Evolutionary conservation across 2,113 vertebrate species (phyloP).

Genomic region (Seriola dumerili): DNA sequence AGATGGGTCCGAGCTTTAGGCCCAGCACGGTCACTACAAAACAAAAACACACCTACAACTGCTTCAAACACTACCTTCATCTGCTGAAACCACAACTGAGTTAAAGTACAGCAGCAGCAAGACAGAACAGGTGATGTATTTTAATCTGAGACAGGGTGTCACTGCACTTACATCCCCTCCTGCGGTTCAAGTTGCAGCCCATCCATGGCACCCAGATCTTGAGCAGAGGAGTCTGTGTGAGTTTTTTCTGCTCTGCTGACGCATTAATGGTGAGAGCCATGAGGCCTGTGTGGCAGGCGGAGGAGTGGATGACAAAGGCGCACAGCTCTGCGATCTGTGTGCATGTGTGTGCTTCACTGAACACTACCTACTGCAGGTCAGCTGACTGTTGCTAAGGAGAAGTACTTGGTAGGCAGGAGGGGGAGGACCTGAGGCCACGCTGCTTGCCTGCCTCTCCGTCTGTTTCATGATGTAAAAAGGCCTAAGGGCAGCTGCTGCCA

Average conservation of each 20-base stretch:
- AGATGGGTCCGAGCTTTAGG: constrained; percentile 4
- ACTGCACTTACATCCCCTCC: constrained; percentile 88
- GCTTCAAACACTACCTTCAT: background rate
- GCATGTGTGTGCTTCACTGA: constrained; percentile 55
- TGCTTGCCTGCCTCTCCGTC: constrained; percentile 29
- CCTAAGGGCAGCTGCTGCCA: constrained; percentile 26
- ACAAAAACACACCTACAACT: background rate
- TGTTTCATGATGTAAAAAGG: constrained; percentile 48
- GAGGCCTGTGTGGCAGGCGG: constrained; percentile 28
- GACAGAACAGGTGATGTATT: background rate
- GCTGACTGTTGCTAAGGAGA: constrained; percentile 77
- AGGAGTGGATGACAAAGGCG: constrained; percentile 9
- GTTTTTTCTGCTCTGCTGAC: constrained; percentile 81
- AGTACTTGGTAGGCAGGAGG: constrained; percentile 50
- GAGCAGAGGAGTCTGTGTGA: constrained; percentile 89
- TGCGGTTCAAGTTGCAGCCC: constrained; percentile 77
- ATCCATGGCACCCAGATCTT: constrained; percentile 92
- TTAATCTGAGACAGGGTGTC: background rate
- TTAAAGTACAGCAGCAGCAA: constrained; percentile 18
- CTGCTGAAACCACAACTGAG: constrained; percentile 4
- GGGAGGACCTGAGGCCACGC: constrained; percentile 26
- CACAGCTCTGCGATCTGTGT: constrained; percentile 28
- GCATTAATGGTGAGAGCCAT: constrained; percentile 55
- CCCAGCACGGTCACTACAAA: background rate
- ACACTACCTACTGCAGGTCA: constrained; percentile 71